Conservation (phyloP, 2,113 vertebrate genomes). For the Asarcornis scutulata region DNA sequence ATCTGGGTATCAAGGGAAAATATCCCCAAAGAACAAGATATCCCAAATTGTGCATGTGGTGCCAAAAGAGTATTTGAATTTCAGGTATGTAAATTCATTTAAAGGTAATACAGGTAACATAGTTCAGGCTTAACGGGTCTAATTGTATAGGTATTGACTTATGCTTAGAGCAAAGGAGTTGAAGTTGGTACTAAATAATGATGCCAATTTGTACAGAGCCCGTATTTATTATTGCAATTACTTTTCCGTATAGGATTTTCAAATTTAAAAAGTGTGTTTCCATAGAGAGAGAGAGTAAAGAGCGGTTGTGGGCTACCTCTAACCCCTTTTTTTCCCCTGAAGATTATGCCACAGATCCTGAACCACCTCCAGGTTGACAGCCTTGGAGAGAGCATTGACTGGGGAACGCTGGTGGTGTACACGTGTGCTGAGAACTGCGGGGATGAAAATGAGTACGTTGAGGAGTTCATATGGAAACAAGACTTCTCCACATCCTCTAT, state of each 20-base stretch:
- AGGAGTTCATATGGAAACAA: constrained; percentile 96
- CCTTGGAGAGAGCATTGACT: constrained; percentile 90
- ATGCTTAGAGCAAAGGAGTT: neutral
- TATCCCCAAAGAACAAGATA: constrained; percentile 82
- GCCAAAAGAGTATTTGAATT: constrained; percentile 92
- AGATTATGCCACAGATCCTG: constrained; percentile 98
- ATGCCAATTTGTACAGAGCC: neutral
- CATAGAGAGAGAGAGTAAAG: neutral
- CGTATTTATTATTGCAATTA: neutral
- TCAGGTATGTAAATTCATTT: constrained; percentile 81
- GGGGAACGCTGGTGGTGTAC: constrained; percentile 89
- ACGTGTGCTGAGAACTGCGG: constrained; percentile 88
- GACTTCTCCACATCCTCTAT: constrained; percentile 75
- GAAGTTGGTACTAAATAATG: neutral
- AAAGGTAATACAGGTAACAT: neutral
- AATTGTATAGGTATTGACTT: neutral
- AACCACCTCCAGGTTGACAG: constrained; percentile 89
- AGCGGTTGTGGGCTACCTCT: neutral
- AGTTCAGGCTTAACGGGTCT: neutral
- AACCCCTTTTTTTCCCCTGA: neutral
- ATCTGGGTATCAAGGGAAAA: constrained; percentile 91
- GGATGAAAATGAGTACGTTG: constrained; percentile 75
- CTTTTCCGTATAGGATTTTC: neutral
- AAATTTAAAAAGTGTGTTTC: neutral
- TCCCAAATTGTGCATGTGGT: constrained; percentile 90